phyloP scores from a whole-genome alignment of 2,797 vertebrate genomes.

The Bradypodion pumilum region DNA sequence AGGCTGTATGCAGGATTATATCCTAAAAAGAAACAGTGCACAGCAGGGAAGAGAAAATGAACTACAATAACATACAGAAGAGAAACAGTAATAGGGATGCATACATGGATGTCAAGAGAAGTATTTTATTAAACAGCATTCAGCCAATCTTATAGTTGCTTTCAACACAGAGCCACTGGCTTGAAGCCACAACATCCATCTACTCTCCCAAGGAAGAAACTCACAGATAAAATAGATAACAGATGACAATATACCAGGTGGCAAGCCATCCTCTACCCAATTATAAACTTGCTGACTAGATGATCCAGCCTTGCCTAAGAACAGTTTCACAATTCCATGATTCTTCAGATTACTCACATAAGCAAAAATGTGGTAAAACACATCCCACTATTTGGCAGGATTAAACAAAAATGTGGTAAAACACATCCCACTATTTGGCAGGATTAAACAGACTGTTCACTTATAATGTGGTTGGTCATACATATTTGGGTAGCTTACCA shows the following conservation, averaged over 20 bases:
- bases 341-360: not conserved
- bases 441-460: not conserved
- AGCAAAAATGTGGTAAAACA: not conserved
- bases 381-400: not conserved
- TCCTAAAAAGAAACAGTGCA: not conserved
- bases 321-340: not conserved
- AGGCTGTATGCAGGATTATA: not conserved
- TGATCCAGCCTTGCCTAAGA: not conserved
- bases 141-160: not conserved
- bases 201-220: not conserved
- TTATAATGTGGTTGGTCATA: not conserved
- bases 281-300: not conserved
- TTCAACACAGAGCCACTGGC: not conserved
- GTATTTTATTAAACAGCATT: not conserved
- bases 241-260: not conserved
- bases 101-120: too few species aligned
- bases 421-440: not conserved
- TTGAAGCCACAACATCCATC: not conserved
- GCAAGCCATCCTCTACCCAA: not conserved
- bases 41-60: not conserved
- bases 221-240: not conserved
- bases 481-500: not conserved
- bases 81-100: not conserved
- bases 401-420: not conserved
- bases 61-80: not conserved